Conservation (phyloP, 2,888 invertebrate species). For the Marronus borbonicus region DNA sequence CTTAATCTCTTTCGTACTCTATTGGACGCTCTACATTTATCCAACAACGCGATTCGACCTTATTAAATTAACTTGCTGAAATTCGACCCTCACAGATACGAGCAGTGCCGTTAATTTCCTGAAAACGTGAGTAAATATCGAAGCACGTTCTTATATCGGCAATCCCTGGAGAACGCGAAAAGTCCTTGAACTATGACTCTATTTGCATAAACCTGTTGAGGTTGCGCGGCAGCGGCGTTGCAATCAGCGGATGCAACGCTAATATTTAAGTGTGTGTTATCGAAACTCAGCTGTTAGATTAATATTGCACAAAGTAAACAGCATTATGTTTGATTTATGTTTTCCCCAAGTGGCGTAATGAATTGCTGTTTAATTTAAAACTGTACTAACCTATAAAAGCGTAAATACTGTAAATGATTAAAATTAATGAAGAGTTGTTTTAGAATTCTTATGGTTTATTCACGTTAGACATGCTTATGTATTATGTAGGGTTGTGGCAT, state of each 20-base stretch:
- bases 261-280: slow-evolving; percentile 1
- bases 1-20: background rate
- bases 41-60: background rate
- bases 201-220: slow-evolving; percentile 45
- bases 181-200: slow-evolving; percentile 9
- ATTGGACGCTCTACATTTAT: background rate
- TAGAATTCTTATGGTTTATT: too few relatives aligned
- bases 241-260: slow-evolving; percentile 16
- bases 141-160: slow-evolving; percentile 31
- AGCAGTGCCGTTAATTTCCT: slow-evolving; percentile 22
- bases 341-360: too few relatives aligned
- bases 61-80: slow-evolving; percentile 36
- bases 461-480: too few relatives aligned
- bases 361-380: too few relatives aligned
- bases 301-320: background rate
- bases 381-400: too few relatives aligned
- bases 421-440: too few relatives aligned
- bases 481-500: too few relatives aligned
- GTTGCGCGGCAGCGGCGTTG: background rate
- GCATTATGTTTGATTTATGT: too few relatives aligned
- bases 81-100: slow-evolving; percentile 9
- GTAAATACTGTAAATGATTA: too few relatives aligned
- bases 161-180: background rate
- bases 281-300: background rate
- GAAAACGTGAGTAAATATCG: slow-evolving; percentile 38